Evolutionary conservation across 2,113 vertebrate genomes (phyloP), one percentile per base, ranked within the genome.

Genomic region (Eclectus roratus): DNA sequence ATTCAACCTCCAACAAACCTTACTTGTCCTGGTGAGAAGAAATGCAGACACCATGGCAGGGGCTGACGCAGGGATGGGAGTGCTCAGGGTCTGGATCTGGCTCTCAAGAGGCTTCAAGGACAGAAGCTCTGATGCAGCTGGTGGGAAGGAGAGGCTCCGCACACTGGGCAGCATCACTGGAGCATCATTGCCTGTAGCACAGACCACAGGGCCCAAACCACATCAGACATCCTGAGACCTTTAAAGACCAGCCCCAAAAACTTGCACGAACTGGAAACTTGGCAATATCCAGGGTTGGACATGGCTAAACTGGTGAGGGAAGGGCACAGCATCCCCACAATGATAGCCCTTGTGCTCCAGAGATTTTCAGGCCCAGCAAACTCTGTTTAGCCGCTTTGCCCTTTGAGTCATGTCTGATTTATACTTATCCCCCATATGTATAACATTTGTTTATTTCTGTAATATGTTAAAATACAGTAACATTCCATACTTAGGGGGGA

Each of bases 401-500:
- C 72, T 92, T 71, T 66, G 72, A 93, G 49, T 88, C 61, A 61
- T 27, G 61, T 81, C 85, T 95, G 91, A 90, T 96, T 97, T 96
- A 94, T 80, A 89, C 58, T 87, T 82, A 88, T 69, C 47, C 70
- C 71, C 70, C 84, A 80, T 78, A 87, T 50, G 65, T 94, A 85
- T 82, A 77, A 68, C 77, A 83, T 87, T 97, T 95, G 88, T 91
- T 97, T 96, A 93, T 97, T 93, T 94, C 94, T 95, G 94, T 89
- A 94, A 89, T 95, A 89, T 88, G 85, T 90, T 92, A 90, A 94
- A 97, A 97, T 85, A 74, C 84, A 87, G 88, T 89, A 95, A 95
- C 95, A 97, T 94, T 96, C 94, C 94, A 84, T 70, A 76, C 89
- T 91, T 82, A 55, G 81, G 44, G 82, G 96, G 68, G 50, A 90